Base-by-base conservation (phyloP, 2,888 invertebrate genomes). In the Carcina quercana region DNA sequence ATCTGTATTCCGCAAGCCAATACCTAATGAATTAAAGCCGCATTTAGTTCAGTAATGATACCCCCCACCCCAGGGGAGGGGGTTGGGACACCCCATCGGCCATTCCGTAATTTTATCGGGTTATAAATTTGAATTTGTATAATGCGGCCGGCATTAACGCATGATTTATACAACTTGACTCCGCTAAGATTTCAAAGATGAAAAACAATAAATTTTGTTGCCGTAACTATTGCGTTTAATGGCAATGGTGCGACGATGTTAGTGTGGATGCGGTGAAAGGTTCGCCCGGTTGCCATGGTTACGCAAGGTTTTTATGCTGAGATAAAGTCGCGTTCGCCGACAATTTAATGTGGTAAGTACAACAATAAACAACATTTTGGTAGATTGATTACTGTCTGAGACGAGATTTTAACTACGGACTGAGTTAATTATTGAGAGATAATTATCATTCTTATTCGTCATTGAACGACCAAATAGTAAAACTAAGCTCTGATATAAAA, bases 81-180 rank as follows among this genome's bases (percentile, higher is more conserved):
- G 53, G 60, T 51, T 39, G 51, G 42, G 50, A 43, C 65, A 60
- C 69, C 67, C 68, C 64, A 56, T 61, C 64, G 71, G 65, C 67
- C 78, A 70, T 71, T 75, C 67, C 66, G 80, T 83, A 84, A 84
- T 84, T 83, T 83, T 84, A 84, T 84, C 82, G 83, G 76, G 83
- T 76, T 84, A 85, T 85, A 85, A 85, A 85, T 85, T 84, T 83
- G 80, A 83, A 82, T 83, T 83, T 82, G 82, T 82, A 82, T 82
- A 83, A 83, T 82, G 78, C 79, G 47, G 56, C 7, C 44, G 62
- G 83, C 80, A 83, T 83, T 82, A 83, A 79, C 78, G 74, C 64
- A 79, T 82, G 83, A 83, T 83, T 83, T 83, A 83, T 83, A 70
- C 68, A 76, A 80, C 74, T 82, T 76, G 80, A 82, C 82, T 82